Evolutionary conservation across 37 sponge, comb jelly and placozoan genomes (phyloP).

Genomic region (Amphimedon queenslandica): DNA sequence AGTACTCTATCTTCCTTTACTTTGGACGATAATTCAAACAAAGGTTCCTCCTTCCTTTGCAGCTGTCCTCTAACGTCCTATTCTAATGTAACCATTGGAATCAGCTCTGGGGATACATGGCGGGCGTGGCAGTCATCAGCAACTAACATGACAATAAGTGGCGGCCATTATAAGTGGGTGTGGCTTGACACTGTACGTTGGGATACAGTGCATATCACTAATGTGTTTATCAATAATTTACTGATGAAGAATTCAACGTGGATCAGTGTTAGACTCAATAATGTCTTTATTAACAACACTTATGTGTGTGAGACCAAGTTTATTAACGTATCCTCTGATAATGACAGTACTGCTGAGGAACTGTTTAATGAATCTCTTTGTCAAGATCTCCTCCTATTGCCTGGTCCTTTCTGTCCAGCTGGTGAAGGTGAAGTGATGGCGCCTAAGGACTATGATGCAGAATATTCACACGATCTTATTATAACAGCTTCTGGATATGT

Average conservation of each 20-base stretch:
- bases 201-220: background rate
- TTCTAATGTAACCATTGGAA: background rate
- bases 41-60: background rate
- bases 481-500: constrained; percentile 41
- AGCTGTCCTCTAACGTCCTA: constrained; percentile 23
- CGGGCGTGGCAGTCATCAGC: constrained; percentile 9
- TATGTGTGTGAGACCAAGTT: background rate
- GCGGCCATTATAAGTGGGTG: background rate
- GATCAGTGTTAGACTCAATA: background rate
- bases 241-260: background rate
- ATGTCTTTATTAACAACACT: background rate
- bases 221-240: background rate
- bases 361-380: background rate
- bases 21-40: background rate
- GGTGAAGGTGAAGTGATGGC: background rate
- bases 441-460: background rate
- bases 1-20: background rate
- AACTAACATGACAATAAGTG: background rate
- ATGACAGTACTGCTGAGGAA: too few species aligned
- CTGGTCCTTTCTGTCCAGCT: too few species aligned
- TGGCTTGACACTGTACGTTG: background rate
- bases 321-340: too few species aligned
- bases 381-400: too few species aligned
- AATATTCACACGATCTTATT: constrained; percentile 47
- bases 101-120: background rate